Conservation (phyloP, 1,140 invertebrate genomes). For the Diorhabda carinulata region DNA sequence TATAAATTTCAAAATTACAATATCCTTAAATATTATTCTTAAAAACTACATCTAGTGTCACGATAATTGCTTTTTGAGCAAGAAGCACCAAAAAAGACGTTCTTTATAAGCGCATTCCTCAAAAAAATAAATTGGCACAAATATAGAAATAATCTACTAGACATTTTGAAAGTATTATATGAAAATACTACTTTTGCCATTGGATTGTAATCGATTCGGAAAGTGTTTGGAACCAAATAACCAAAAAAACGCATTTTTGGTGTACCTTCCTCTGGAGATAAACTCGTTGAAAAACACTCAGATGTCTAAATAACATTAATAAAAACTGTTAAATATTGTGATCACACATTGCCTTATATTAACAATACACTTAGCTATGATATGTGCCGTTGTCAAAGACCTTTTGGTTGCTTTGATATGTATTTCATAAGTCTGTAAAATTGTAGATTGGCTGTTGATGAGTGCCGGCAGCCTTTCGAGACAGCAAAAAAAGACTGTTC, state of each 20-base stretch:
- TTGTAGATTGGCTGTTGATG: slow-evolving; percentile 21
- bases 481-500: slow-evolving; percentile 12
- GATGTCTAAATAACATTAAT: slow-evolving; percentile 21
- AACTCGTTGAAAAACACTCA: slow-evolving; percentile 30
- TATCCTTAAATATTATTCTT: background rate
- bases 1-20: background rate
- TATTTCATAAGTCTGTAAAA: slow-evolving; percentile 37
- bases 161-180: too few species aligned
- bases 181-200: too few species aligned
- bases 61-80: slow-evolving; percentile 36
- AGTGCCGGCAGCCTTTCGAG: slow-evolving; percentile 8
- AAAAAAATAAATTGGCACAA: too few species aligned
- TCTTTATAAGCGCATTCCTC: too few species aligned
- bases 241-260: too few species aligned
- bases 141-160: too few species aligned
- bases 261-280: slow-evolving; percentile 3
- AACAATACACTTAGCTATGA: slow-evolving; percentile 32
- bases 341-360: slow-evolving; percentile 24
- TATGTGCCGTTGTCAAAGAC: slow-evolving; percentile 22
- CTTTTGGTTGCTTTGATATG: slow-evolving; percentile 37
- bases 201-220: too few species aligned
- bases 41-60: slow-evolving; percentile 33
- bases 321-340: slow-evolving; percentile 24
- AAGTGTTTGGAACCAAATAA: too few species aligned
- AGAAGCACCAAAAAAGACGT: too few species aligned